A percentile compares a stretch with the other conserved stretches of the same genome.
Evolutionary conservation across 2,888 invertebrate genomes (phyloP).

Genomic region (Caenorhabditis sp.): DNA sequence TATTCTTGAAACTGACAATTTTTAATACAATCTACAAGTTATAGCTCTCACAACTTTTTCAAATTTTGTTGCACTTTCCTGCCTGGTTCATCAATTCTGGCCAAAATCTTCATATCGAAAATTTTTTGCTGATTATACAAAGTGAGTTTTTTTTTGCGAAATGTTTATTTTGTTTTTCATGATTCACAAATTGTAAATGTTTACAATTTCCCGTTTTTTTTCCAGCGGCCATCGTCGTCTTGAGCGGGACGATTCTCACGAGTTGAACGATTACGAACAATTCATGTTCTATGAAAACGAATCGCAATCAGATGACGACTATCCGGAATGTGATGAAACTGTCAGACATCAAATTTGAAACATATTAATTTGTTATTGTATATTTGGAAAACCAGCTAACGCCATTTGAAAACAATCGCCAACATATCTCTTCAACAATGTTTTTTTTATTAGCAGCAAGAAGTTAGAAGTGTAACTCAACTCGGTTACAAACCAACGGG

Average conservation of each 20-base stretch:
- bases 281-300: slow-evolving; percentile 40
- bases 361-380: background rate
- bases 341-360: slow-evolving; percentile 31
- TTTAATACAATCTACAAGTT: too few species aligned
- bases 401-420: background rate
- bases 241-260: slow-evolving; percentile 50
- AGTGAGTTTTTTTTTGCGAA: slow-evolving; percentile 24
- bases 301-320: slow-evolving; percentile 27
- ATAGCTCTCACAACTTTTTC: slow-evolving; percentile 86
- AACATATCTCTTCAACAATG: background rate
- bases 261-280: slow-evolving; percentile 57
- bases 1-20: background rate
- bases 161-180: background rate
- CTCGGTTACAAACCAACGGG: too few species aligned
- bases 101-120: slow-evolving; percentile 78
- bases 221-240: slow-evolving; percentile 51
- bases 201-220: background rate
- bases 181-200: background rate
- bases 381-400: background rate
- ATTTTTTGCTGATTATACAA: slow-evolving; percentile 58
- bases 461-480: too few species aligned
- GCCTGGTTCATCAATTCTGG: slow-evolving; percentile 94
- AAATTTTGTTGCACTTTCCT: slow-evolving; percentile 91
- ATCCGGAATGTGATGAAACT: slow-evolving; percentile 35
- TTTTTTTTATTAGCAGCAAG: background rate